phyloP scores from a whole-genome alignment of 2,113 vertebrate species.

The Pungitius pungitius region DNA sequence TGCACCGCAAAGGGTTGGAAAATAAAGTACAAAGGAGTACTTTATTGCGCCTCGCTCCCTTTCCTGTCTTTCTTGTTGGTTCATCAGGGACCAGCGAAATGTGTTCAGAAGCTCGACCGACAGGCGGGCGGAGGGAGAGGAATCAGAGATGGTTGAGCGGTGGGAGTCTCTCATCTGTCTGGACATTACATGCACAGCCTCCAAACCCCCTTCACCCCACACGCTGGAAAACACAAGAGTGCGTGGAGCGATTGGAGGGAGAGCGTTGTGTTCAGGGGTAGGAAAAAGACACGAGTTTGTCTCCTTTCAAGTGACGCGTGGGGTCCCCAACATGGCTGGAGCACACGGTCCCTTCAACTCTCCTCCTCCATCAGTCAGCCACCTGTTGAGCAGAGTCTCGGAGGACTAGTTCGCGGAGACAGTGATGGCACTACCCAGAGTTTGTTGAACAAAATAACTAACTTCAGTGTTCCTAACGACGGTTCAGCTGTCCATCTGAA shows the following conservation, averaged over 20 bases:
- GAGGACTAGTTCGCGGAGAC: neutral
- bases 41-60: slow-evolving; percentile 78
- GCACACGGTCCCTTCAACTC: slow-evolving; percentile 46
- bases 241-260: neutral
- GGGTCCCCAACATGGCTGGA: slow-evolving; percentile 47
- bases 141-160: slow-evolving; percentile 31
- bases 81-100: slow-evolving; percentile 77
- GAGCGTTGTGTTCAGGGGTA: slow-evolving; percentile 20
- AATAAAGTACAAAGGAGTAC: slow-evolving; percentile 80
- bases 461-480: neutral
- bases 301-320: slow-evolving; percentile 46
- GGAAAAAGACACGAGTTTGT: slow-evolving; percentile 30
- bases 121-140: slow-evolving; percentile 43
- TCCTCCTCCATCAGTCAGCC: slow-evolving; percentile 17
- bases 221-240: slow-evolving; percentile 31
- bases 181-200: slow-evolving; percentile 30
- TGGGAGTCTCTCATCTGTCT: slow-evolving; percentile 50
- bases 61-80: slow-evolving; percentile 74
- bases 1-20: slow-evolving; percentile 63
- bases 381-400: slow-evolving; percentile 49
- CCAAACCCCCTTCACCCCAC: neutral
- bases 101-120: slow-evolving; percentile 57
- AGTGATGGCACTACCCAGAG: neutral
- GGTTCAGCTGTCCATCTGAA: slow-evolving; percentile 51
- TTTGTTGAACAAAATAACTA: neutral